Evolutionary conservation across 2,888 invertebrate species (phyloP), one percentile per base, ranked within the genome.

Genomic region (Mesoligia furuncula): DNA sequence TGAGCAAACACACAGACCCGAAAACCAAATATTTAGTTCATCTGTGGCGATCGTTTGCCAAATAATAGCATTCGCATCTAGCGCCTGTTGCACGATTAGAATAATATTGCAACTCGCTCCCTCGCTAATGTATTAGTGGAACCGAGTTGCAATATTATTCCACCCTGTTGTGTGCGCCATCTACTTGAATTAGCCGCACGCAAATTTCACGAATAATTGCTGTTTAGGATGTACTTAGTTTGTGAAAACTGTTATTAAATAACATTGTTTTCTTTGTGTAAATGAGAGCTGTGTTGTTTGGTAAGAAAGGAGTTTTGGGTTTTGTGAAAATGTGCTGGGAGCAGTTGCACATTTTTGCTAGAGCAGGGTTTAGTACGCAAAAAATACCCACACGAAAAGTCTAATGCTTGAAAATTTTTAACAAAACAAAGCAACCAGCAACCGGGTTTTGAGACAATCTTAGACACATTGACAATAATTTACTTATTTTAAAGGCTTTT

Each of bases 81-180:
- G 36, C 72, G 82, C 78, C 75, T 85, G 75, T 79, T 76, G 79
- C 76, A 51, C 62, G 84, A 85, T 85, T 87, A 82, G 74, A 85
- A 77, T 83, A 82, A 85, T 76, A 87, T 78, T 76, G 81, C 85
- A 85, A 87, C 82, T 87, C 36, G 67, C 64, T 77, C 24, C 62
- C 54, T 36, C 51, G 73, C 61, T 73, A 73, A 79, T 77, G 76
- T 68, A 70, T 85, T 77, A 83, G 69, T 70, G 79, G 77, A 85
- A 85, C 62, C 62, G 66, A 83, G 86, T 77, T 83, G 83, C 73
- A 77, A 83, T 83, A 59, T 67, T 85, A 77, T 73, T 73, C 73
- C 48, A 73, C 36, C 7, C 83, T 62, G 59, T 61, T 70, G 71
- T 80, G 61, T 71, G 11, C 66, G 54, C 62, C 57, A 73, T 73